These are phyloP conservation scores for Myiotriccus ornatus DNA, from an alignment of 2,797 vertebrate species.

Conservation along the genomic window DNA sequence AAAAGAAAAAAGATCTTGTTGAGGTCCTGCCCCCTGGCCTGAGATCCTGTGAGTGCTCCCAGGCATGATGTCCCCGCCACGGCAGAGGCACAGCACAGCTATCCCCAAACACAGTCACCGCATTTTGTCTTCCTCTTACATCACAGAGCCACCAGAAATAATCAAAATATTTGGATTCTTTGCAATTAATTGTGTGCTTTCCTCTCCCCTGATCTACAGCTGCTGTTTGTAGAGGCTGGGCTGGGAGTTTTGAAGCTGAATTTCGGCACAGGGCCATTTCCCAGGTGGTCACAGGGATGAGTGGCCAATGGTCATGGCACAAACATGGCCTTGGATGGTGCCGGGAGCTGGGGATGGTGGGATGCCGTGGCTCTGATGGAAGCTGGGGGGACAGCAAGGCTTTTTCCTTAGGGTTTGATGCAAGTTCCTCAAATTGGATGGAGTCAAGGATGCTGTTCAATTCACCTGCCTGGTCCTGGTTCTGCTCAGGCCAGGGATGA, in stretches of 20 bases:
- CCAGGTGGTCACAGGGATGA: accelerated
- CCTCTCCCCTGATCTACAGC: accelerated
- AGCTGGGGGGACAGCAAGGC: not conserved
- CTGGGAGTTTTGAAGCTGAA: not conserved
- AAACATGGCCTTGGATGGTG: accelerated
- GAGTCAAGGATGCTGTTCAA: not conserved
- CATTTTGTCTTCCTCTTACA: not conserved
- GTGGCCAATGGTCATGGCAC: not conserved
- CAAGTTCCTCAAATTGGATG: accelerated
- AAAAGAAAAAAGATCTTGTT: not conserved
- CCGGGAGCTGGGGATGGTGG: accelerated
- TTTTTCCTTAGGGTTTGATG: not conserved
- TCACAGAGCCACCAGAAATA: not conserved
- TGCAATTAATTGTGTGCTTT: not conserved
- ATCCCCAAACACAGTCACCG: not conserved
- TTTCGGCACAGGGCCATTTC: not conserved
- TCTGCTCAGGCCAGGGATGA: not conserved
- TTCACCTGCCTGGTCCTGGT: accelerated
- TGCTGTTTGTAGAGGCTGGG: not conserved
- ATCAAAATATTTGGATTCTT: not conserved
- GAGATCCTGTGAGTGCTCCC: not conserved
- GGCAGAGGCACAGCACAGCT: not conserved
- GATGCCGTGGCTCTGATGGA: not conserved
- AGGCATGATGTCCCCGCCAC: accelerated
- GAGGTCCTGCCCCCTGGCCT: not conserved